phyloP scores from a whole-genome alignment of 1,140 invertebrate genomes.

The Diploscapter pachys region DNA sequence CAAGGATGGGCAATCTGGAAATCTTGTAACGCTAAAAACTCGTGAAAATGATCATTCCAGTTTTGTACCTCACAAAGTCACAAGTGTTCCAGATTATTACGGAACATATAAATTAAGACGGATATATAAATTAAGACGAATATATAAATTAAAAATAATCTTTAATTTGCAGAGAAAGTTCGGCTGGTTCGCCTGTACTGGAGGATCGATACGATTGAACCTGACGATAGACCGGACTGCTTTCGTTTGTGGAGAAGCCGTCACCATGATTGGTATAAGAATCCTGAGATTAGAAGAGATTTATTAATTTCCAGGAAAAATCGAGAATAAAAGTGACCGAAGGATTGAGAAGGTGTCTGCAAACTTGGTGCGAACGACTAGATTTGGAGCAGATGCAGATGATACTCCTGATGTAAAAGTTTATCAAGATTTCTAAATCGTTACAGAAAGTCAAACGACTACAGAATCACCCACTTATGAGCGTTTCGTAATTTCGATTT shows the following conservation, averaged over 20 bases:
- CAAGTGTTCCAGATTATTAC: too few relatives aligned
- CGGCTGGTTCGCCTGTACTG: constrained; percentile 31
- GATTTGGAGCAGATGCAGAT: constrained; percentile 18
- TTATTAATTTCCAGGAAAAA: constrained; percentile 16
- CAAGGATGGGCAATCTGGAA: too few relatives aligned
- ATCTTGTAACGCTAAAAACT: too few relatives aligned
- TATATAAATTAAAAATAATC: too few relatives aligned
- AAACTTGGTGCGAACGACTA: constrained; percentile 11
- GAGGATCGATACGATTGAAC: constrained; percentile 20
- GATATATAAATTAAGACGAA: too few relatives aligned
- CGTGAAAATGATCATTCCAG: too few relatives aligned
- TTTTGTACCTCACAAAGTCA: too few relatives aligned
- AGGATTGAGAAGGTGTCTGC: constrained; percentile 24
- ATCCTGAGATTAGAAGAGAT: not conserved
- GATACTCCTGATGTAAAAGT: constrained; percentile 11
- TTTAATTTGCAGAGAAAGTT: constrained; percentile 14
- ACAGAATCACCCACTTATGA: too few relatives aligned
- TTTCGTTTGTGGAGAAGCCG: constrained; percentile 30
- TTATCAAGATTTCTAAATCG: not conserved
- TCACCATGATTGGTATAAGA: constrained; percentile 17
- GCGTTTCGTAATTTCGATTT: too few relatives aligned
- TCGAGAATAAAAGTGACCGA: constrained; percentile 32
- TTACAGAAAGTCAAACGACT: too few relatives aligned
- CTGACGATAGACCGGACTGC: constrained; percentile 27
- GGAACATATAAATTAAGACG: too few relatives aligned